These are phyloP conservation scores for Orius insidiosus DNA, from an alignment of 1,140 invertebrate species.

Conservation along the genomic window DNA sequence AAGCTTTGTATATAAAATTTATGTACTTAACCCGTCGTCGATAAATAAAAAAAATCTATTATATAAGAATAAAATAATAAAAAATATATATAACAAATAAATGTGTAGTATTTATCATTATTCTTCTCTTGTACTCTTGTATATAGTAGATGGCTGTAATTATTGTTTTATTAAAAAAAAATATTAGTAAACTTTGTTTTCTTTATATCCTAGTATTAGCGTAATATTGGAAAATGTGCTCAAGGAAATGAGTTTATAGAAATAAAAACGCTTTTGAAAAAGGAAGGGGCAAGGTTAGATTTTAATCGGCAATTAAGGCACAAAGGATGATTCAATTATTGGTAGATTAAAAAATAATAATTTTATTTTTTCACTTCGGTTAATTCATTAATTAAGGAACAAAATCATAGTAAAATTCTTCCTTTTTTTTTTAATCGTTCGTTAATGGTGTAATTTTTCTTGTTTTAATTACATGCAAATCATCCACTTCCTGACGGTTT, in stretches of 20 bases:
- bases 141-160: slow-evolving; percentile 2
- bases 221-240: neutral
- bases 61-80: neutral
- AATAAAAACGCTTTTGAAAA: neutral
- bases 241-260: neutral
- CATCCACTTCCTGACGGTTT: no score
- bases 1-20: neutral
- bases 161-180: slow-evolving; percentile 3
- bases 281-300: no score
- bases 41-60: neutral
- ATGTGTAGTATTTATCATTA: slow-evolving; percentile 6
- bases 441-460: no score
- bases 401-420: no score
- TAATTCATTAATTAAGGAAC: no score
- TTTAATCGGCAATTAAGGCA: no score
- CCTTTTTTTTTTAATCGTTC: no score
- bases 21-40: neutral
- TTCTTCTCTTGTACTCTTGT: neutral
- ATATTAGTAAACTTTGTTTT: neutral
- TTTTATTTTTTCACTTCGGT: no score
- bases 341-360: no score
- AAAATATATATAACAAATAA: neutral
- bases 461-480: no score
- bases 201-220: no score
- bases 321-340: no score